These are phyloP conservation scores for Wasmannia auropunctata DNA, from an alignment of 1,140 invertebrate species.

Conservation along the genomic window DNA sequence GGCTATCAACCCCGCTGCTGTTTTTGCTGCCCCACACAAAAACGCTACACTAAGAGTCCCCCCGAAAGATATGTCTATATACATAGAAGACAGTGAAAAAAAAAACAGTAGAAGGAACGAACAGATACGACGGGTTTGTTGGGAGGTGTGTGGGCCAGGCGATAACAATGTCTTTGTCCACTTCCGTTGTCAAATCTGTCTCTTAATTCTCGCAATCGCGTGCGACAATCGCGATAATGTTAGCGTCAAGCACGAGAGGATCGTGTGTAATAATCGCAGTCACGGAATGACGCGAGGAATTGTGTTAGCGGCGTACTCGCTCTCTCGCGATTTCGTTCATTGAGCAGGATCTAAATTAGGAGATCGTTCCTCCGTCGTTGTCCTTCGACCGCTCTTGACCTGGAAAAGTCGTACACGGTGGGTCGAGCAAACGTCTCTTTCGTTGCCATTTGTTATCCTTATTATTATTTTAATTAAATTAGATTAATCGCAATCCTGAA, in stretches of 20 bases:
- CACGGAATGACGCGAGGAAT: background rate
- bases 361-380: slow-evolving; percentile 13
- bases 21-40: slow-evolving; percentile 84
- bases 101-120: slow-evolving; percentile 56
- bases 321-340: slow-evolving; percentile 43
- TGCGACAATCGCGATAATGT: slow-evolving; percentile 23
- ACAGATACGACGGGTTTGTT: slow-evolving; percentile 67
- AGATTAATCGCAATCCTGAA: slow-evolving; percentile 22
- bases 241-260: slow-evolving; percentile 14
- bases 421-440: background rate
- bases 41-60: slow-evolving; percentile 81
- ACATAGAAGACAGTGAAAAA: slow-evolving; percentile 52
- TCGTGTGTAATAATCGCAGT: background rate
- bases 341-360: slow-evolving; percentile 14
- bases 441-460: background rate
- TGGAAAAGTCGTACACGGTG: background rate
- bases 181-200: slow-evolving; percentile 51
- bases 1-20: slow-evolving; percentile 85
- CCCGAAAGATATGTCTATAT: slow-evolving; percentile 55
- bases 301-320: slow-evolving; percentile 37
- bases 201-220: slow-evolving; percentile 32
- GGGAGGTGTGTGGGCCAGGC: slow-evolving; percentile 60
- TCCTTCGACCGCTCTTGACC: slow-evolving; percentile 22
- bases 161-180: slow-evolving; percentile 55
- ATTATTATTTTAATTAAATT: slow-evolving; percentile 47